Conservation (phyloP, 2,888 invertebrate species). For the Tholera decimalis region DNA sequence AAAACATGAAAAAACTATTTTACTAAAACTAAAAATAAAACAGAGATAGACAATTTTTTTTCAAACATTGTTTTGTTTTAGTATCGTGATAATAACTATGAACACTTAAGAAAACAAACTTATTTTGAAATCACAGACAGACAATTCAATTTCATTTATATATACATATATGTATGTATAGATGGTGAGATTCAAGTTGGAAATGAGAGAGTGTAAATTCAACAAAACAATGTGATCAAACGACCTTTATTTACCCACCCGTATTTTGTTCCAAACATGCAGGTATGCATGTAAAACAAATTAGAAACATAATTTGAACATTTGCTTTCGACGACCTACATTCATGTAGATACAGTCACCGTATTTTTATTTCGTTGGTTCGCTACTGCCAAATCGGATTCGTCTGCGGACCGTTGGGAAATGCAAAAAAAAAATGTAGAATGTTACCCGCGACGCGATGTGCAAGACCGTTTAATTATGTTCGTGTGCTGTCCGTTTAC, state of each 20-base stretch:
- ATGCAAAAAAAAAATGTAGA: slow-evolving; percentile 55
- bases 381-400: slow-evolving; percentile 35
- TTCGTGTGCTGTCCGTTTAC: slow-evolving; percentile 27
- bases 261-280: background rate
- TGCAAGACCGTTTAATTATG: slow-evolving; percentile 54
- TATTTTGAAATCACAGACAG: too few species aligned
- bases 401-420: slow-evolving; percentile 40
- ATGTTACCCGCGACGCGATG: slow-evolving; percentile 26
- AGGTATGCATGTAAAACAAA: slow-evolving; percentile 26
- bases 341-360: slow-evolving; percentile 1
- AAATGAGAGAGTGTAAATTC: background rate
- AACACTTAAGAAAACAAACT: too few species aligned
- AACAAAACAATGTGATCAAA: background rate
- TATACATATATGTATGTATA: too few species aligned
- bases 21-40: too few species aligned
- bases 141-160: too few species aligned
- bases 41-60: too few species aligned
- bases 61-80: too few species aligned
- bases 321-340: slow-evolving; percentile 22
- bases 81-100: too few species aligned
- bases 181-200: background rate
- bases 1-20: too few species aligned
- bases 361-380: slow-evolving; percentile 49
- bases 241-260: slow-evolving; percentile 6
- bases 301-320: slow-evolving; percentile 35